A percentile compares a stretch with the other conserved stretches of the same genome.
Evolutionary conservation across 2,888 invertebrate genomes (phyloP).

Genomic region (Cryptocephalus primarius): DNA sequence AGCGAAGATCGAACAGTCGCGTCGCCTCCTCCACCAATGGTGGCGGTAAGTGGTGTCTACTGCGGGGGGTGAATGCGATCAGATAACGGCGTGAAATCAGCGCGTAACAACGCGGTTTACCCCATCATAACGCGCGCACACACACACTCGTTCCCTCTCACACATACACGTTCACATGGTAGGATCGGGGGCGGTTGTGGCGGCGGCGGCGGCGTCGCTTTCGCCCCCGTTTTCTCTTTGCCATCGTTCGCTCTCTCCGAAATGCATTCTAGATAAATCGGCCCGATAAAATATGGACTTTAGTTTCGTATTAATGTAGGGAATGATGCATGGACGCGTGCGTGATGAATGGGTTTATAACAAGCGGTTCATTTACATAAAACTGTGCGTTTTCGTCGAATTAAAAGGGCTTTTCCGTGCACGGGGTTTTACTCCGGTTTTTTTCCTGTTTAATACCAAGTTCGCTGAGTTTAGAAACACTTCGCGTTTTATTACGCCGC

Average conservation of each 20-base stretch:
- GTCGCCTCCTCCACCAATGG: slow-evolving; percentile 8
- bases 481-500: no score
- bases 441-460: no score
- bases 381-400: slow-evolving; percentile 9
- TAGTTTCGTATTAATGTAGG: slow-evolving; percentile 33
- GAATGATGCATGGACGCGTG: slow-evolving; percentile 30
- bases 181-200: no score
- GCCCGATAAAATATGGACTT: slow-evolving; percentile 36
- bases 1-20: no score
- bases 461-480: no score
- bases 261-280: slow-evolving; percentile 38
- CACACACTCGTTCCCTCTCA: background rate
- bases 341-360: slow-evolving; percentile 28
- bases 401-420: background rate
- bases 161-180: no score
- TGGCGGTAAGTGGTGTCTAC: slow-evolving; percentile 21
- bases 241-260: slow-evolving; percentile 28
- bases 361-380: slow-evolving; percentile 28
- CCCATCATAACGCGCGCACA: slow-evolving; percentile 31
- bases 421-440: no score
- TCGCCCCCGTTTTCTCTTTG: slow-evolving; percentile 4
- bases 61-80: slow-evolving; percentile 31
- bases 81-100: slow-evolving; percentile 39
- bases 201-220: no score
- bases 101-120: slow-evolving; percentile 40